Evolutionary conservation across 2,113 vertebrate species (phyloP).

Genomic region (Otolemur garnettii): DNA sequence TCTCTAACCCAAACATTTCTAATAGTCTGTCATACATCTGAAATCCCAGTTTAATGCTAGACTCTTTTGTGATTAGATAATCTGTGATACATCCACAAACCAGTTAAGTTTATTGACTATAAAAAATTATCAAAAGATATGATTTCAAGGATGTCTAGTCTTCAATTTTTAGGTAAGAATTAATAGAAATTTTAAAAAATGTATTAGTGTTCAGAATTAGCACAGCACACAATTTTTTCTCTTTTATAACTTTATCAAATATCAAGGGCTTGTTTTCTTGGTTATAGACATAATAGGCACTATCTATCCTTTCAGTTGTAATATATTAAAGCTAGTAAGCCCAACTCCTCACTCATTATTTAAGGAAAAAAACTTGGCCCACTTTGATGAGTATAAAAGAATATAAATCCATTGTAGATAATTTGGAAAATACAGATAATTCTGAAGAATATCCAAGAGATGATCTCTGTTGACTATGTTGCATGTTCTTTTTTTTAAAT

Average conservation of each 20-base stretch:
- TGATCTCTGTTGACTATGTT: background rate
- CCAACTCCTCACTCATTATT: background rate
- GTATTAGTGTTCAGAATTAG: background rate
- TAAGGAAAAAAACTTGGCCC: background rate
- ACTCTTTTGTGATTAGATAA: background rate
- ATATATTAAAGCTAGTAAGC: background rate
- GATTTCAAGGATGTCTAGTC: background rate
- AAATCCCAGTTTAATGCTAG: background rate
- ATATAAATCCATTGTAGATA: background rate
- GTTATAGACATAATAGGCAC: background rate
- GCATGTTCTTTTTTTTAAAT: background rate
- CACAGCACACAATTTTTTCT: background rate
- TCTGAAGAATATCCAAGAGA: background rate
- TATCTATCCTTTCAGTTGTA: background rate
- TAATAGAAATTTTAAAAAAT: background rate
- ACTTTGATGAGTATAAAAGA: background rate
- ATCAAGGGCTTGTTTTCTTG: slow-evolving; percentile 13
- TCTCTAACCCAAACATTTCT: background rate
- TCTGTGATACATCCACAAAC: background rate
- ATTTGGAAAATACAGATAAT: background rate
- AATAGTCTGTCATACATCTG: background rate
- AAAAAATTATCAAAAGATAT: slow-evolving; percentile 20
- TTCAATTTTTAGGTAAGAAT: slow-evolving; percentile 38
- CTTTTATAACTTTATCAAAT: background rate
- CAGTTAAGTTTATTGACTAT: background rate